These are phyloP conservation scores for Hypomesus transpacificus DNA, from an alignment of 2,113 vertebrate genomes.

Conservation along the genomic window DNA sequence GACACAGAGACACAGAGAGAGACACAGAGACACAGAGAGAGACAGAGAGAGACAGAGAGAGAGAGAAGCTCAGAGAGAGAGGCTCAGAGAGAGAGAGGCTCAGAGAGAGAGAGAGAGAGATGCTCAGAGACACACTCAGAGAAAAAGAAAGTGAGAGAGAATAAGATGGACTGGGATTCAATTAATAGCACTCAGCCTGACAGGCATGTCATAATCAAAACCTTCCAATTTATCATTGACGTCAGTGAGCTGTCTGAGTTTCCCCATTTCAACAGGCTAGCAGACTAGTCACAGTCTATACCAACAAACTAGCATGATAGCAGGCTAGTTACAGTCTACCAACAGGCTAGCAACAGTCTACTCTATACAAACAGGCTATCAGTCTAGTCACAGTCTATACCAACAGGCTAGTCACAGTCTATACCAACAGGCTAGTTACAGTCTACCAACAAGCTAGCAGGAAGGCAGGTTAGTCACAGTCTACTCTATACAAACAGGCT, in stretches of 20 bases:
- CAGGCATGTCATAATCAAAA: slow-evolving; percentile 59
- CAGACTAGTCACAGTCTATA: neutral
- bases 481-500: too few relatives aligned
- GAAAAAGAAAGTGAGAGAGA: neutral
- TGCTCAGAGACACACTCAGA: neutral
- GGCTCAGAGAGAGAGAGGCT: neutral
- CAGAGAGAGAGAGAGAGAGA: slow-evolving; percentile 25
- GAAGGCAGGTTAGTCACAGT: too few relatives aligned
- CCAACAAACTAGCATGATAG: too few relatives aligned
- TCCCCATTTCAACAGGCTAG: neutral
- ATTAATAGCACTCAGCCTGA: slow-evolving; percentile 61
- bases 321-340: too few relatives aligned
- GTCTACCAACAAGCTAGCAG: too few relatives aligned
- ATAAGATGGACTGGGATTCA: slow-evolving; percentile 38
- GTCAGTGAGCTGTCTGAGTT: slow-evolving; percentile 35
- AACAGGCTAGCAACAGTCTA: too few relatives aligned
- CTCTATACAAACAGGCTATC: too few relatives aligned
- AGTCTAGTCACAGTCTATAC: too few relatives aligned
- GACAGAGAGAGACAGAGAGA: slow-evolving; percentile 14
- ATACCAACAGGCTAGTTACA: too few relatives aligned
- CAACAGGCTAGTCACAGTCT: too few relatives aligned
- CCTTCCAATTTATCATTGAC: slow-evolving; percentile 57
- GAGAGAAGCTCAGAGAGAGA: slow-evolving; percentile 34
- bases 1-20: slow-evolving; percentile 19
- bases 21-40: slow-evolving; percentile 5